Conservation (phyloP, 2,888 invertebrate species). For the Incurvaria masculella region DNA sequence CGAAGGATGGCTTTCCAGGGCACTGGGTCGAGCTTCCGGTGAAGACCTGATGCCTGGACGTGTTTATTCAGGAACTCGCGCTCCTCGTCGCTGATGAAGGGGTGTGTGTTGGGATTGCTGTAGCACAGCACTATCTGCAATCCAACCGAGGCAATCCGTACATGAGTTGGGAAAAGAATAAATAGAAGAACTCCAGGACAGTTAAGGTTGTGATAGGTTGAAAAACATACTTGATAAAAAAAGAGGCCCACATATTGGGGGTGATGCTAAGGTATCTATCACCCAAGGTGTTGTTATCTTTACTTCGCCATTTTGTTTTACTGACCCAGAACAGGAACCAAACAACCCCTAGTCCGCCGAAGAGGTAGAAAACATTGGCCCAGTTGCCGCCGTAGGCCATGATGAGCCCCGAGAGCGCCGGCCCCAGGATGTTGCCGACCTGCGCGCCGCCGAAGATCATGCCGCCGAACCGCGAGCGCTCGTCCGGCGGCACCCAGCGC, state of each 20-base stretch:
- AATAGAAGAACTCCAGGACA: too few species aligned
- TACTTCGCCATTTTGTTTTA: background rate
- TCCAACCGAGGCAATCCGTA: too few species aligned
- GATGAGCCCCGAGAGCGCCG: constrained; percentile 44
- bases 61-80: constrained; percentile 47
- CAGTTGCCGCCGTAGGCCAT: constrained; percentile 47
- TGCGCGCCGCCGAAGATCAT: constrained; percentile 59
- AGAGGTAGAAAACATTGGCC: constrained; percentile 57
- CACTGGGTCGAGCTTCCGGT: constrained; percentile 55
- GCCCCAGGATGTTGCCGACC: constrained; percentile 52
- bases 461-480: constrained; percentile 55
- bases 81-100: constrained; percentile 53
- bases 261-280: too few species aligned
- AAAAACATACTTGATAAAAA: too few species aligned
- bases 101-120: constrained; percentile 47
- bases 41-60: constrained; percentile 48
- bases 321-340: constrained; percentile 54
- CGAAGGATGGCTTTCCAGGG: constrained; percentile 66
- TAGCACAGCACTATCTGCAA: constrained; percentile 42
- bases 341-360: constrained; percentile 48
- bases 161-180: too few species aligned
- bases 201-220: too few species aligned
- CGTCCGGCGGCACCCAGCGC: constrained; percentile 57
- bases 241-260: too few species aligned
- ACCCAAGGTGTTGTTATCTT: background rate